Base-by-base conservation (phyloP, 2,797 vertebrate species). In the Oceanodroma leucorhoa region DNA sequence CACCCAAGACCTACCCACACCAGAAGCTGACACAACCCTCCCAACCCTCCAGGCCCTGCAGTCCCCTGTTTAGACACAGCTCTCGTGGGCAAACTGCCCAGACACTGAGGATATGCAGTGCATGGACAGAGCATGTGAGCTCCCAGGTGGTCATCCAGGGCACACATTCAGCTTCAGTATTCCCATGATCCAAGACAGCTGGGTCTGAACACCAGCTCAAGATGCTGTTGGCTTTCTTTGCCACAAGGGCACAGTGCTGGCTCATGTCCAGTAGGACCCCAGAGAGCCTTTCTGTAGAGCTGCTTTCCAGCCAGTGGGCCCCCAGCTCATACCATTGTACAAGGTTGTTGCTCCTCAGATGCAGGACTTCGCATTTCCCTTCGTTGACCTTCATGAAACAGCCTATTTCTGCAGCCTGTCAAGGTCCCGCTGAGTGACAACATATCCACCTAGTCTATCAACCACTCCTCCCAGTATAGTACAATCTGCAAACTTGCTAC, bases 181-280 rank as follows among this genome's bases (percentile, higher is more conserved):
- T 11, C 30, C 62, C 6, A 5, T 0, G 11, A 22, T 1, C 21
- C 66, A 54, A 51, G 34, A 23, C 0, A 0, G 6, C 0, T 6
- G 5, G 18, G 19, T 29, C 61, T 43, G 21, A 64, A 15, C 15
- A 51, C 11, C 53, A 90, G 51, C 53, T 58, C 38, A 14, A 32
- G 71, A 2, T 19, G 27, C 69, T 64, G 27, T 0, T 55, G 40
- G 30, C 22, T 70, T 32, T 21, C 69, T 54, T 12, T 64, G 66
- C 70, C 57, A 53, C n/a, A 41, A 14, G 29, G 9, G 9, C 64
- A 27, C 17, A 18, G 16, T 16, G 30, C 54, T n/a, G 46, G 38
- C 43, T 84, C 9, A 4, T 5, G 17, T 14, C 24, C 40, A 18
- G 32, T 9, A 32, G 41, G 17, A n/a, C 5, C 27, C 34, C 24